Base-by-base conservation (phyloP, 2,888 invertebrate species). In the Diloba caeruleocephala region DNA sequence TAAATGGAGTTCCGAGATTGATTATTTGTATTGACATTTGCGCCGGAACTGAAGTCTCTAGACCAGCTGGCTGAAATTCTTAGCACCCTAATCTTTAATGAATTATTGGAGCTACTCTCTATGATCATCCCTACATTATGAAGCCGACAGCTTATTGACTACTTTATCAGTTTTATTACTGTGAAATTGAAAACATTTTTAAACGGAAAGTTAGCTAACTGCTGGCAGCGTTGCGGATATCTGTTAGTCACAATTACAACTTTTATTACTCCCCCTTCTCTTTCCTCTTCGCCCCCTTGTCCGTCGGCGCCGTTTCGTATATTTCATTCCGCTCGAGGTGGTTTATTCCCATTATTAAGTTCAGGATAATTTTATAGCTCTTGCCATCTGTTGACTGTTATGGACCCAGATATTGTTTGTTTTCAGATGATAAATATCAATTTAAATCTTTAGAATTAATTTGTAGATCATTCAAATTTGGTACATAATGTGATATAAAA, bases 311-410 rank as follows among this genome's bases (percentile, higher is more conserved):
- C 56, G 31, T 25, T 15, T 53, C 51, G 56, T 50, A 48, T n/a
- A n/a, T 53, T 68, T 52, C 43, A 50, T 65, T 69, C 55, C 52
- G 52, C 58, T 58, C 25, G 50, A 68, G 49, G 44, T 44, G 57
- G 34, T 61, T 43, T 42, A 54, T 50, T 52, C n/a, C 34, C 52
- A 49, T 68, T 61, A 67, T 57, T 64, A 44, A 56, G 53, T 55
- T 50, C 31, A 4, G 37, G 29, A 63, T 58, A 37, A 63, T 63
- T 58, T 49, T 45, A 63, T 59, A 31, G 41, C 8, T 34, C 37
- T 32, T 25, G 45, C 62, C 58, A 65, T 65, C 65, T 58, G 65
- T 39, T 49, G 52, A 43, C 12, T 45, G 49, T 44, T 53, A 32
- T 41, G 38, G 28, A 10, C 19, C 12, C 31, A 7, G 29, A 41